These are phyloP conservation scores for Muscicapa comitata DNA, from an alignment of 2,797 vertebrate species.

Conservation along the genomic window DNA sequence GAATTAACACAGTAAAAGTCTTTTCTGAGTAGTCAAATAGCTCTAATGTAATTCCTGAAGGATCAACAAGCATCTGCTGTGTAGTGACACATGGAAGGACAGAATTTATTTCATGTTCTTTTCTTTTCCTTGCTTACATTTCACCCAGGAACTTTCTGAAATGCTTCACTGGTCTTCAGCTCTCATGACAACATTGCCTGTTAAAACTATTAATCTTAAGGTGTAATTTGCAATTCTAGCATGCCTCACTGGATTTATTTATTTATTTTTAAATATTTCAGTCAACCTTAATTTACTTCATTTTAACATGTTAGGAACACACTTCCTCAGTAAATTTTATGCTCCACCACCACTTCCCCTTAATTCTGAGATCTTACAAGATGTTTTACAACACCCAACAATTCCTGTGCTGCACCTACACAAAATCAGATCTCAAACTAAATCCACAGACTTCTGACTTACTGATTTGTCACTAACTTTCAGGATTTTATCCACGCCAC, in stretches of 20 bases:
- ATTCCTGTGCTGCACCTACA: not conserved
- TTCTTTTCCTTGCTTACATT: conserved; percentile 7
- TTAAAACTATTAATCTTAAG: not conserved
- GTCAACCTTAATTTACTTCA: not conserved
- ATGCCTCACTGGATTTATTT: not conserved
- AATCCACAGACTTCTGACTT: not conserved
- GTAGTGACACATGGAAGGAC: not conserved
- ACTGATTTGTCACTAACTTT: not conserved
- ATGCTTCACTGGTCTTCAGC: conserved; percentile 38
- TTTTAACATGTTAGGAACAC: not conserved
- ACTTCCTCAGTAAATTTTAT: not conserved
- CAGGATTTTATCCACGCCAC: not conserved
- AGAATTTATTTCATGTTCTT: not conserved
- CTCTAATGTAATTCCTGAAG: not conserved
- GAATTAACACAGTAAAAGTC: not conserved
- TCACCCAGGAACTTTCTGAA: not conserved
- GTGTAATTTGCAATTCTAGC: not conserved
- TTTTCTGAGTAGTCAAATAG: not conserved
- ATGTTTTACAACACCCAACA: not conserved
- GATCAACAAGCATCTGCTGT: not conserved
- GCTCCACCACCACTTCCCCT: not conserved
- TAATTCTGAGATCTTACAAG: not conserved
- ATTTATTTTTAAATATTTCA: not conserved
- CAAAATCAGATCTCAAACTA: not conserved
- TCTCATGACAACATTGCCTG: not conserved